A percentile compares a stretch with the other conserved stretches of the same genome.
These are phyloP conservation scores for Hypocryptadius cinnamomeus DNA, from an alignment of 2,113 vertebrate species.

Conservation along the genomic window DNA sequence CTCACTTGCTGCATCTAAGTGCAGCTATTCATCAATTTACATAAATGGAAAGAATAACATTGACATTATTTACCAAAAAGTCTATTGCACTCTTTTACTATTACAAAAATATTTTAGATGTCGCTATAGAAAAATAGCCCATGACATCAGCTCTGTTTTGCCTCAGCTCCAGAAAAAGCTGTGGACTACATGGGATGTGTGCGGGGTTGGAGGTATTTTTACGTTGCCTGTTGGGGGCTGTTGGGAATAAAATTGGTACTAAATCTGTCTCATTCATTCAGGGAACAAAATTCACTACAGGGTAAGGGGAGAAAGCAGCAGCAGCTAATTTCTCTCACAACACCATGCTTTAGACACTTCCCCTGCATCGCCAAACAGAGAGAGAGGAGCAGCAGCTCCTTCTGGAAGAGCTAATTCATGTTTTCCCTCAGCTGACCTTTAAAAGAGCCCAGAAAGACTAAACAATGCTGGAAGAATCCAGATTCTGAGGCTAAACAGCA, in stretches of 20 bases:
- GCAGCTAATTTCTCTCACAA: background rate
- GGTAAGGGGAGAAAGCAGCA: background rate
- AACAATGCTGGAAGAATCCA: background rate
- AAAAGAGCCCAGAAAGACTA: slow-evolving; percentile 9
- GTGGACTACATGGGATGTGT: background rate
- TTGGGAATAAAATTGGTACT: background rate
- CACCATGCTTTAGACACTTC: background rate
- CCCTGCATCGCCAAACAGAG: background rate
- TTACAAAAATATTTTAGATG: background rate
- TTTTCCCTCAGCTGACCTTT: slow-evolving; percentile 16
- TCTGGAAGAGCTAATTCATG: background rate
- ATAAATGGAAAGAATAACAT: background rate
- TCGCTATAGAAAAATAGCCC: background rate
- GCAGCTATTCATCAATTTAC: background rate
- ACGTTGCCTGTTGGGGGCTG: background rate
- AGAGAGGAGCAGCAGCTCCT: background rate
- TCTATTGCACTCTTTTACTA: background rate
- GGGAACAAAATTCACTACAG: background rate
- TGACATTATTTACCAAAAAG: background rate
- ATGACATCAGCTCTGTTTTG: slow-evolving; percentile 15
- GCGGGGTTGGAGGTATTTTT: background rate
- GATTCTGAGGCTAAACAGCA: background rate
- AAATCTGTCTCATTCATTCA: background rate
- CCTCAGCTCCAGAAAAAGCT: background rate
- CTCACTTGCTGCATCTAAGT: background rate